Percentiles rank a stretch among this genome's conserved stretches.
These are phyloP conservation scores for Phylloscopus collybita DNA, from an alignment of 2,797 vertebrate species.

Conservation along the genomic window DNA sequence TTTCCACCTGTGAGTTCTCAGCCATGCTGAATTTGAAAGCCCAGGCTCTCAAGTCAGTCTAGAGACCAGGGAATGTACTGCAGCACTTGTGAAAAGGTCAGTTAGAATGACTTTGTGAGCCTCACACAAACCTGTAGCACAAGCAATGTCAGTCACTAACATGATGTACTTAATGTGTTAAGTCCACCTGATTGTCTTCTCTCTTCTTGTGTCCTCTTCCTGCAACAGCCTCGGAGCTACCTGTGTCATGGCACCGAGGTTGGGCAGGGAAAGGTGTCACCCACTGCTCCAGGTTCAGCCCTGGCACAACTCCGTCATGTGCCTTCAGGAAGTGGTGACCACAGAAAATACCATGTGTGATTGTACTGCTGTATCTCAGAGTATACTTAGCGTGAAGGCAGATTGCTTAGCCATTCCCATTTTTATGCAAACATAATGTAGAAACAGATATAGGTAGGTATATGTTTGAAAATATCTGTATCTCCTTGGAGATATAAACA, in stretches of 20 bases:
- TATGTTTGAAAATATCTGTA: neutral
- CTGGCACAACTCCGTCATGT: fast-evolving
- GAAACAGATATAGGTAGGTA: neutral
- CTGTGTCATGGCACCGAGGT: fast-evolving
- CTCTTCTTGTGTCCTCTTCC: neutral
- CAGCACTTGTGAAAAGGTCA: neutral
- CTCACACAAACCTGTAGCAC: neutral
- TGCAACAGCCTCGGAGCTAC: neutral
- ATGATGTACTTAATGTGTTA: neutral
- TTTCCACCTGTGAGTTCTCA: neutral
- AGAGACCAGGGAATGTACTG: neutral
- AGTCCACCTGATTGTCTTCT: neutral
- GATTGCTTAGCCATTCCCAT: neutral
- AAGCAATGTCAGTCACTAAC: neutral
- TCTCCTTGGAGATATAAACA: neutral
- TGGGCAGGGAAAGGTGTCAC: neutral
- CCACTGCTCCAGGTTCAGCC: neutral
- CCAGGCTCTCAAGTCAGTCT: neutral
- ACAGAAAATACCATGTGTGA: neutral
- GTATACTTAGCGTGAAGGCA: neutral
- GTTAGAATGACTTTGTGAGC: neutral
- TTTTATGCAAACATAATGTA: neutral
- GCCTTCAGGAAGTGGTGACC: fast-evolving
- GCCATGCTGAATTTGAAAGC: neutral
- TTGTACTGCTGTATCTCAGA: neutral